Base-by-base conservation (phyloP, 2,888 invertebrate species). In the Noctua janthe region DNA sequence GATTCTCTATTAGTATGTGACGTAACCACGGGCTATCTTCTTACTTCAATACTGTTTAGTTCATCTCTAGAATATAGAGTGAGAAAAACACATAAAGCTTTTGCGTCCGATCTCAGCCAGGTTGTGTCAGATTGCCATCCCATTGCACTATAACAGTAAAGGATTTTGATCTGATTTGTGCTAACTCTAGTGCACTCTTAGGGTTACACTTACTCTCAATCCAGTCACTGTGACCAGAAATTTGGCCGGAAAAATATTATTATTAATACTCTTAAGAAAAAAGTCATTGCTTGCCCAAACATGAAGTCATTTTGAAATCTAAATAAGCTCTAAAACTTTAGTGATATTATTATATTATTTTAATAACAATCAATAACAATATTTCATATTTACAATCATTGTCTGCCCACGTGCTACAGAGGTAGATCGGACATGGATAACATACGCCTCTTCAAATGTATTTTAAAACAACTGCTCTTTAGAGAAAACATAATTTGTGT, bases 301-400 rank as follows among this genome's bases (percentile, higher is more conserved):
- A 56, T 75, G 7, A 13, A 62, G 49, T 64, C 23, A 23, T 54
- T 66, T 62, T 35, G 29, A 43, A 67, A 70, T 11, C 43, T 62
- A 56, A 81, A 81, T 85, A 83, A 84, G 82, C 80, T 83, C 81
- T 80, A 82, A 87, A 83, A 80, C 76, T 82, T 76, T 71, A 77
- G 66, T 88, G 74, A 77, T 81, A 83, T 85, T 82, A 89, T 91
- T 90, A 92, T 90, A 88, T 86, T 89, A 92, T 92, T 92, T 91
- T 92, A 91, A 93, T 91, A 93, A 91, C 86, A 89, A 89, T 90
- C 91, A 88, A 93, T 93, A 92, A 91, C 90, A 91, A 86, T 94
- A 94, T 91, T 92, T 92, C 91, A 92, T 87, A 86, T 84, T 85
- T 84, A 90, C 86, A 87, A 87, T 86, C 85, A 88, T 86, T 89